These are phyloP conservation scores for Druon quercuslanigerum DNA, from an alignment of 1,140 invertebrate genomes.

Conservation along the genomic window DNA sequence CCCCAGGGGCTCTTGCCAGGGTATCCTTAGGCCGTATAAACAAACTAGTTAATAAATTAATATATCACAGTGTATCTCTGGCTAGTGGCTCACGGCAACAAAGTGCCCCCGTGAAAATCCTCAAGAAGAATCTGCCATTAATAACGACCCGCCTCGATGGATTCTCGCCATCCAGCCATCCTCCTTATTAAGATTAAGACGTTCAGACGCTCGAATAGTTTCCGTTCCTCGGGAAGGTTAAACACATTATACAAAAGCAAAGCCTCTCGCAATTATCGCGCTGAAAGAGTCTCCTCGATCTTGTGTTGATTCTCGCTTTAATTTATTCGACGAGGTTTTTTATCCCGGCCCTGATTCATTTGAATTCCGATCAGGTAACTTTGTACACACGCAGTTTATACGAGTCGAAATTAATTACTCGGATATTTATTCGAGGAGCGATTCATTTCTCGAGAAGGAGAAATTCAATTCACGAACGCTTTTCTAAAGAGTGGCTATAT, in stretches of 20 bases:
- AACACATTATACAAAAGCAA: slow-evolving; percentile 13
- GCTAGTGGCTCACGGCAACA: slow-evolving; percentile 51
- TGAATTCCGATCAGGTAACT: slow-evolving; percentile 24
- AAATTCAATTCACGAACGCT: slow-evolving; percentile 14
- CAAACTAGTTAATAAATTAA: slow-evolving; percentile 71
- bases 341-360: slow-evolving; percentile 24
- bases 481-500: slow-evolving; percentile 3
- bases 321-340: slow-evolving; percentile 24
- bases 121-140: slow-evolving; percentile 54
- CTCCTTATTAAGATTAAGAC: slow-evolving; percentile 27
- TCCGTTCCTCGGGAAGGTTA: not conserved
- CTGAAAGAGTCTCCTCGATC: slow-evolving; percentile 18
- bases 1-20: slow-evolving; percentile 48
- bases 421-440: slow-evolving; percentile 25
- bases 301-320: slow-evolving; percentile 21
- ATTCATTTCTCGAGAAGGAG: slow-evolving; percentile 23
- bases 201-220: slow-evolving; percentile 19
- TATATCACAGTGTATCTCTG: slow-evolving; percentile 64
- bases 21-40: slow-evolving; percentile 58
- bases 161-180: slow-evolving; percentile 5
- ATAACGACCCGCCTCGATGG: slow-evolving; percentile 18
- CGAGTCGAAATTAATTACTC: slow-evolving; percentile 30
- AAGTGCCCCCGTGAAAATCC: slow-evolving; percentile 62
- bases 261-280: slow-evolving; percentile 15
- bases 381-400: slow-evolving; percentile 27